Conservation (phyloP, 2,113 vertebrate species). For the Cyphomyrus discorhynchus region DNA sequence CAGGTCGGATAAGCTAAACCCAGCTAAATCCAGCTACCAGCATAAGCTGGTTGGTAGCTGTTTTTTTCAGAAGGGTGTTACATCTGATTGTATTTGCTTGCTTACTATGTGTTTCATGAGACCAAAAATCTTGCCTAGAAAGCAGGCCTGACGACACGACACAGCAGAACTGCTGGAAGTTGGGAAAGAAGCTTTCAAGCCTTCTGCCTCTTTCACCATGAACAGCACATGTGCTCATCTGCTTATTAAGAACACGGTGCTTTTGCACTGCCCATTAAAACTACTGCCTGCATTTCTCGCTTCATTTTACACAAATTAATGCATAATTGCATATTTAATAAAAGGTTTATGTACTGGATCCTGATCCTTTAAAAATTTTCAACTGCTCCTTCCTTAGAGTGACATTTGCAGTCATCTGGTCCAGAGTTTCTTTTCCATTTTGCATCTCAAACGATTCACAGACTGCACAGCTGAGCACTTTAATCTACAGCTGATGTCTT, state of each 20-base stretch:
- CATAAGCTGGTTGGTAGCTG: background rate
- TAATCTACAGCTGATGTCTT: background rate
- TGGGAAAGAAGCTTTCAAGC: background rate
- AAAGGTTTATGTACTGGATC: background rate
- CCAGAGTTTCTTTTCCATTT: background rate
- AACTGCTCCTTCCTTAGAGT: background rate
- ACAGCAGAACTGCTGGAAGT: background rate
- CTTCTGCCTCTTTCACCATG: background rate
- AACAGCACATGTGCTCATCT: background rate
- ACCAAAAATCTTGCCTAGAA: background rate
- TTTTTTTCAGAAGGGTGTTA: background rate
- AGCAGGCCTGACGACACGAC: background rate
- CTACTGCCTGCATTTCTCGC: background rate
- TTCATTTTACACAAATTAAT: background rate
- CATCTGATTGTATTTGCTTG: background rate
- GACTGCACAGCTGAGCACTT: background rate
- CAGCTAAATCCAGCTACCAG: background rate
- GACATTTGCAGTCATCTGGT: background rate
- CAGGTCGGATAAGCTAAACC: background rate
- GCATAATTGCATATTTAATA: background rate
- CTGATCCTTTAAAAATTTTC: background rate
- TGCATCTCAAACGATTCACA: background rate
- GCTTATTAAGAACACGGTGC: background rate
- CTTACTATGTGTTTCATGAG: background rate
- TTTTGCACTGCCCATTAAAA: background rate